Base-by-base conservation (phyloP, 2,113 vertebrate species). In the Callorhinus ursinus region DNA sequence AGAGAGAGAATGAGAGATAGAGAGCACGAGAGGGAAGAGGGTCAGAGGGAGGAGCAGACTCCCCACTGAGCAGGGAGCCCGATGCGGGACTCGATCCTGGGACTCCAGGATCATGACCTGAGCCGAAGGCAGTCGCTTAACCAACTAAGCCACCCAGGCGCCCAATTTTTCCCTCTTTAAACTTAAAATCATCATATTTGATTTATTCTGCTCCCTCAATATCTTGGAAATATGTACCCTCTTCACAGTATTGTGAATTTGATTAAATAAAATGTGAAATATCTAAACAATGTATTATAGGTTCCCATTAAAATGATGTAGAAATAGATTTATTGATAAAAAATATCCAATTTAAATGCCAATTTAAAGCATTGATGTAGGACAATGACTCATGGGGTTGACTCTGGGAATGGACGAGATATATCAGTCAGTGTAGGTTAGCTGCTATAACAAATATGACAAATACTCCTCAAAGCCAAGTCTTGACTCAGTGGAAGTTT, bases 231-330 rank as follows among this genome's bases (percentile, higher is more conserved):
- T 49, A 15, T 39, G 16, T 81, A 77, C 1, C 10, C 24, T 93
- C 7, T 10, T 24, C 83, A 87, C 1, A 67, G 18, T 57, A 61
- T n/a, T 57, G 33, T 74, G 10, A 79, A 63, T 95, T 65, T 96
- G 14, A 80, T 74, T 65, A 28, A 82, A 46, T 80, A 92, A 89
- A 96, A 83, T 74, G 15, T 67, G 28, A 95, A 88, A 46, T 77
- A 61, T 39, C 36, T 71, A 87, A 95, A 67, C n/a, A 89, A 86
- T 76, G 2, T 7, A 39, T 80, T 67, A 65, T 85, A 61, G 33
- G 28, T 71, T 74, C 26, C 11, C 22, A 46, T 61, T 96, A 83
- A 94, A 31, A 49, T 91, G n/a, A 33, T 69, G 18, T 51, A 57
- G 21, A 93, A 81, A 33, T 93, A 12, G 72, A 81, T 79, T 93